These are phyloP conservation scores for Lepidochitona cinerea DNA, from an alignment of 2,888 invertebrate genomes.

Conservation along the genomic window DNA sequence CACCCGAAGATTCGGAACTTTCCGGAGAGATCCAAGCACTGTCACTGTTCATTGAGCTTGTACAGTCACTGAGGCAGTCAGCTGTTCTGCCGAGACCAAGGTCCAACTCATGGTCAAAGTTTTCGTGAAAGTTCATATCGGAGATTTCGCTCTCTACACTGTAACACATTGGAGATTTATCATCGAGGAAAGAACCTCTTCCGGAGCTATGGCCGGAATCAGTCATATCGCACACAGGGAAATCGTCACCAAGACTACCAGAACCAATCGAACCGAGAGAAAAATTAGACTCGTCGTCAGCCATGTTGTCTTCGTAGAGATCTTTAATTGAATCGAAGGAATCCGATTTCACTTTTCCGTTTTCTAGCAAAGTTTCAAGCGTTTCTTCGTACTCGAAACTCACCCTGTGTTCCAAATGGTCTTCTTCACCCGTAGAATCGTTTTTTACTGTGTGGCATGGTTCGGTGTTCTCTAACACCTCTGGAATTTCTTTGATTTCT, in stretches of 20 bases:
- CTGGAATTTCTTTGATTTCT: too few relatives aligned
- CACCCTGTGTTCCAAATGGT: conserved; percentile 34
- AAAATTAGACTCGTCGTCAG: background rate
- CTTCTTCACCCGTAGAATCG: background rate
- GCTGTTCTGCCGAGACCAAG: background rate
- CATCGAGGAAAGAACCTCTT: background rate
- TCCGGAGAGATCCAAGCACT: background rate
- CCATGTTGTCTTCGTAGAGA: conserved; percentile 29
- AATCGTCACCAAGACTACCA: background rate
- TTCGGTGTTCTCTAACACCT: too few relatives aligned
- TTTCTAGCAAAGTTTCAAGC: conserved; percentile 45
- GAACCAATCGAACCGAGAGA: background rate
- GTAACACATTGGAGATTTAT: background rate
- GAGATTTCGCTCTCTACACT: background rate
- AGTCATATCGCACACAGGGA: background rate
- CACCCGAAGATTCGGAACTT: background rate
- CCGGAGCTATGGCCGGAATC: background rate
- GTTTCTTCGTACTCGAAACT: conserved; percentile 50
- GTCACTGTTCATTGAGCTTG: background rate
- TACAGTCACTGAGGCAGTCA: conserved; percentile 6
- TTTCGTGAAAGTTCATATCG: background rate
- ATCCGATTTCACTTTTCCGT: conserved; percentile 13
- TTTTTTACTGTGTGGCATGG: background rate
- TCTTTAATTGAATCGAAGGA: conserved; percentile 37
- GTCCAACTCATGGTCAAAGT: conserved; percentile 18